Evolutionary conservation across 2,797 vertebrate genomes (phyloP).

Genomic region (Eulemur coronatus): DNA sequence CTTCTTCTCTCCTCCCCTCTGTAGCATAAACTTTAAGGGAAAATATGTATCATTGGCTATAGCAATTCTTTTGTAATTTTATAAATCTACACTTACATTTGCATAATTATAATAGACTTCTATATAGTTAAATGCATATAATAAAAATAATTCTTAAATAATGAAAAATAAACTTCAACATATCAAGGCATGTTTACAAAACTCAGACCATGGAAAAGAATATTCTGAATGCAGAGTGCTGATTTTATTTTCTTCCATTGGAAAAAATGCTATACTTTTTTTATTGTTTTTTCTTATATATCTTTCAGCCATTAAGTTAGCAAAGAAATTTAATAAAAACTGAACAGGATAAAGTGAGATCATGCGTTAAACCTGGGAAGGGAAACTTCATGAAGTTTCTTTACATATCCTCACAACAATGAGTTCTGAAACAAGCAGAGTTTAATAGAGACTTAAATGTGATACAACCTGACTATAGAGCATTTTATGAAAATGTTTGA

Average conservation of each 20-base stretch:
- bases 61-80: neutral
- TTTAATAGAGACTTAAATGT: conserved; percentile 22
- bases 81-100: neutral
- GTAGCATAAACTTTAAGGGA: neutral
- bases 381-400: neutral
- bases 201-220: conserved; percentile 20
- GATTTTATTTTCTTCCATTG: neutral
- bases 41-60: neutral
- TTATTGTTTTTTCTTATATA: neutral
- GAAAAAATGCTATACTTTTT: neutral
- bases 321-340: conserved; percentile 41
- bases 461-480: neutral
- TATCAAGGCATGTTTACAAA: neutral
- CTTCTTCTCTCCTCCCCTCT: too few species aligned
- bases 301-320: conserved; percentile 20
- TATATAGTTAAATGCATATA: neutral
- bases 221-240: neutral
- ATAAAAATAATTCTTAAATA: neutral
- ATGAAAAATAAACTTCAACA: neutral
- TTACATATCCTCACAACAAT: neutral
- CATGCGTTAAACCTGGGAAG: neutral
- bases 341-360: neutral
- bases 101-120: neutral
- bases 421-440: neutral
- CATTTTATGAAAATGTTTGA: neutral